Base-by-base conservation (phyloP, 2,797 vertebrate species). In the Rhinella marina region DNA sequence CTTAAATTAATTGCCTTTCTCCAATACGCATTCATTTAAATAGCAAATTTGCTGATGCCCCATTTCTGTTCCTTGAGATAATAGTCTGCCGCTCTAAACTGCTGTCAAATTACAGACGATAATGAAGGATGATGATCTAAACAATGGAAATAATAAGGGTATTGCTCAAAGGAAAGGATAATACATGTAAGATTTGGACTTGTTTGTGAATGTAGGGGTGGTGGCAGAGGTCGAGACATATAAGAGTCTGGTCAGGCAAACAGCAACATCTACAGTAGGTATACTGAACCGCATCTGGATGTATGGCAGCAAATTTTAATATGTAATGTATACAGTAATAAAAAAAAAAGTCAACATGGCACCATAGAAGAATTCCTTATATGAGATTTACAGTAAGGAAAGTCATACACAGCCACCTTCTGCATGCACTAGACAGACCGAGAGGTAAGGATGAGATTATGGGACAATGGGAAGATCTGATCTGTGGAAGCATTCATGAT, bases 11-110 rank as follows among this genome's bases (percentile, higher is more conserved):
- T 88, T 73, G 82, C 66, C 21, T 81, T 85, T 88, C 25, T 66
- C 66, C 64, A 85, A 85, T 88, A 73, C 76, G 72, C 87, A 79
- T 81, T 85, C 27, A 88, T 88, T 85, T 85, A 81, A 85, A 88
- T 73, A 85, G 82, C 32, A 81, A 64, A 85, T 85, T 81, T 83
- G 75, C 50, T 81, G 82, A 85, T 50, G 41, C 87, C 57, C 76
- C 59, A 62, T 88, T 88, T 79, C 82, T 81, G 87, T 52, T 85
- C 66, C 56, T 27, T 5, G 52, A 88, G 76, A 88, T 84, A 88
- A 88, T 81, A 54, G 82, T 80, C 87, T 88, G 32, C 76, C n/a
- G 87, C 77, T 64, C 64, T 62, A 88, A 77, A 54, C 82, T 29
- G 61, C 27, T 59, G 76, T 88, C 87, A 85, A 77, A 81, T 88